Evolutionary conservation across 1,140 invertebrate species (phyloP), one percentile per base, ranked within the genome.

Genomic region (Cepaea nemoralis): DNA sequence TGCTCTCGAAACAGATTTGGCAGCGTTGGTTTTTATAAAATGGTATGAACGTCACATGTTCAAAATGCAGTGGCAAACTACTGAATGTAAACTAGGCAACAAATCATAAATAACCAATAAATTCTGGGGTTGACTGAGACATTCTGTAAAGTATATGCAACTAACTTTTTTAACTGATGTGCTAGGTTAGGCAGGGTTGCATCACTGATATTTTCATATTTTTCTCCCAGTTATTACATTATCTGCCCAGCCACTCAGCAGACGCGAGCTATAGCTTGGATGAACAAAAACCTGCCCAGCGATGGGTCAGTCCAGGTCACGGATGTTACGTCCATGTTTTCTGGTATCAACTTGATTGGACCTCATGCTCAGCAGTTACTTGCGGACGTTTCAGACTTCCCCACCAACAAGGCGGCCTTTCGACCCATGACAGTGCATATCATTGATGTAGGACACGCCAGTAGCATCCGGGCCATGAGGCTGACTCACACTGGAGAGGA

Each of bases 161-260:
- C n/a, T n/a, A n/a, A n/a, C n/a, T n/a, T n/a, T n/a, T n/a, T n/a
- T n/a, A n/a, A n/a, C n/a, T n/a, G n/a, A n/a, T n/a, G n/a, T n/a
- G n/a, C n/a, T n/a, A n/a, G n/a, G n/a, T n/a, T n/a, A n/a, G n/a
- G n/a, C n/a, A n/a, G n/a, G n/a, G n/a, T n/a, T n/a, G n/a, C n/a
- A n/a, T n/a, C n/a, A n/a, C n/a, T n/a, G n/a, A n/a, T n/a, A n/a
- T n/a, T n/a, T n/a, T n/a, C 24, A 5, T 37, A 6, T 77, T 67
- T 78, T 27, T 27, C 39, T 12, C 85, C 70, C 89, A 99, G 97
- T 89, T 99, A 96, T 87, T 98, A 99, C 95, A 97, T 99, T 95
- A 98, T 99, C 85, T 97, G 97, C 0, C 98, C 98, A 1, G 98
- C 97, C 1, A 97, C 98, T 83, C 98, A 99, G 91, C 98, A 99